Percentiles rank a stretch among this genome's conserved stretches.
phyloP scores from a whole-genome alignment of 2,888 invertebrate species.

The Bimastos eiseni region DNA sequence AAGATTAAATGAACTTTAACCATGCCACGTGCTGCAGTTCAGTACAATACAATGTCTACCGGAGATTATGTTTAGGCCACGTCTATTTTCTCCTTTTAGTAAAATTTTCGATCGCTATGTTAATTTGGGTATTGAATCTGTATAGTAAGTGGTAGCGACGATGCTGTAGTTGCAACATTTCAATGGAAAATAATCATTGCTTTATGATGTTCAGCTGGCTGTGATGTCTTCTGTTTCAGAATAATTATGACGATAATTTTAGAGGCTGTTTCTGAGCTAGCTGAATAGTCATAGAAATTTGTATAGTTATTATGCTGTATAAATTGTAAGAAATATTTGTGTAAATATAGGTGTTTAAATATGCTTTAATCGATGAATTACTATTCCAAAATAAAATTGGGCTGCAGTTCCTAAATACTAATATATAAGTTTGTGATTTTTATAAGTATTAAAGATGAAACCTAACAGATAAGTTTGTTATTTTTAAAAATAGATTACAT shows the following conservation, averaged over 20 bases:
- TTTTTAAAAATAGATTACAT: too few species aligned
- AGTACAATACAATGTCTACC: neutral
- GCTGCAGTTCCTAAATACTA: too few species aligned
- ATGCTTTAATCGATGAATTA: too few species aligned
- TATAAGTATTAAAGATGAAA: too few species aligned
- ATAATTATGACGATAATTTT: neutral
- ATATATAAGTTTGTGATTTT: too few species aligned
- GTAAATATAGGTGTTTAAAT: too few species aligned
- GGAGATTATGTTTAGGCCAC: neutral
- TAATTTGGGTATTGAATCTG: neutral
- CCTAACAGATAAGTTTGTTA: too few species aligned
- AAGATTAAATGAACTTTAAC: neutral
- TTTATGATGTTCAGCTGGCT: neutral
- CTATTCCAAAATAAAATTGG: neutral
- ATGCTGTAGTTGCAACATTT: neutral
- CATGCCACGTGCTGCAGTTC: neutral
- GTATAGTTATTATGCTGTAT: neutral
- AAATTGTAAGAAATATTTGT: neutral
- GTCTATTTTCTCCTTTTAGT: neutral
- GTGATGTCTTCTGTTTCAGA: slow-evolving; percentile 13
- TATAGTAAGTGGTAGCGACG: neutral
- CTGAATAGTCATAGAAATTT: neutral
- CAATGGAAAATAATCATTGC: neutral
- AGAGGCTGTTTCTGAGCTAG: slow-evolving; percentile 34
- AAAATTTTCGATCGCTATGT: neutral